Base-by-base conservation (phyloP, 2,797 vertebrate species). In the Enteromius trimaculatus region DNA sequence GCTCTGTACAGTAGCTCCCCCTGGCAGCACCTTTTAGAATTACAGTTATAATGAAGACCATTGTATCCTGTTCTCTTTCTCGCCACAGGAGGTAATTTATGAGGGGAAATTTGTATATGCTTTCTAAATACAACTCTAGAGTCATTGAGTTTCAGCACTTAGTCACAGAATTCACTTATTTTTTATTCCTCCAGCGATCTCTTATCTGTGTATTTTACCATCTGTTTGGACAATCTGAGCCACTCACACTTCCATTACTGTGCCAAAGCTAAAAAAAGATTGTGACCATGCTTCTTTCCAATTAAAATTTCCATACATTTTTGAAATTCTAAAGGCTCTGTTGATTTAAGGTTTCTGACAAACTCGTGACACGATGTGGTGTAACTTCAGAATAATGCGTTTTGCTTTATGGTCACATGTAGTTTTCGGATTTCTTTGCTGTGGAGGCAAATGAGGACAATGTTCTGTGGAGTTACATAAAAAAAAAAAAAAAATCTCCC, bases 151-250 rank as follows among this genome's bases (percentile, higher is more conserved):
- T 72, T 79, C 77, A 68, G 29, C 65, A 71, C 66, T 44, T 64
- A 64, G 55, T 49, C 37, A 62, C 23, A 44, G 11, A 13, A 58
- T 44, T 55, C 17, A 47, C 17, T 29, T 60, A 2, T 16, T 71
- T 71, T 29, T 19, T 7, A 29, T 66, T 49, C 29, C 44, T 37
- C 26, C 19, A 53, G 26, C 39, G 23, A 80, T 34, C 17, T 71
- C 39, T 71, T 42, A 44, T 71, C 17, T 71, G 23, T 80, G 1
- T 80, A 53, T 70, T 58, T 42, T 14, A 80, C 78, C 49, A 58
- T 69, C 49, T 80, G 49, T 17, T 58, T 70, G 51, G 16, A 58
- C 21, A 53, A 55, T 55, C 62, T 17, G 72, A 75, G 58, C 23
- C 5, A 29, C 65, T 80, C 10, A 39, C 34, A 80, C 51, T 70